Conservation (phyloP, 2,797 vertebrate genomes). For the Philypnodon macrostomus region DNA sequence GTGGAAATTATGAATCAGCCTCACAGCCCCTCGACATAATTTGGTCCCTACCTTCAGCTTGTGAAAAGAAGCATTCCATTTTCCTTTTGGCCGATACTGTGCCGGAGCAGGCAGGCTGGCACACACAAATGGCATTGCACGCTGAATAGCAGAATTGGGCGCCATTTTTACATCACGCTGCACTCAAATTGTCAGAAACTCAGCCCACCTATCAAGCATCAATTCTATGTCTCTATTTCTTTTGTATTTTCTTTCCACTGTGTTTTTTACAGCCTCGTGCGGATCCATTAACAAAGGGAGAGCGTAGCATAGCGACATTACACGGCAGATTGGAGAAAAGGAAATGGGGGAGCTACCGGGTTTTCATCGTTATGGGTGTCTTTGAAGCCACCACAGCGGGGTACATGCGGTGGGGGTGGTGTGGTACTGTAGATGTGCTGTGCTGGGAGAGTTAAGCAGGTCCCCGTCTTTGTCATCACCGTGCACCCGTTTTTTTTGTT, state of each 20-base stretch:
- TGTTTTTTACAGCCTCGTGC: conserved; percentile 43
- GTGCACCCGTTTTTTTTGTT: conserved; percentile 45
- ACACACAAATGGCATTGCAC: conserved; percentile 35
- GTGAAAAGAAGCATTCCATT: conserved; percentile 52
- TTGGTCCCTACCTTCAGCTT: conserved; percentile 54
- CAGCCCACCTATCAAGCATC: conserved; percentile 40
- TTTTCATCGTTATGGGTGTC: no score
- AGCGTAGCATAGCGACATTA: conserved; percentile 26
- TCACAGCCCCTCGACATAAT: conserved; percentile 54
- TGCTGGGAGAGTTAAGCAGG: conserved; percentile 51
- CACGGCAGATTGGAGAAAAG: conserved; percentile 32
- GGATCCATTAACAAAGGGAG: conserved; percentile 37
- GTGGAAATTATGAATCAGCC: conserved; percentile 72
- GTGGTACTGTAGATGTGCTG: conserved; percentile 31
- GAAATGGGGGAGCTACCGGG: conserved; percentile 28
- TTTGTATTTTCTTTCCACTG: conserved; percentile 20
- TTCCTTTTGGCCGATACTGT: conserved; percentile 37
- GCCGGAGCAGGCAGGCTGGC: conserved; percentile 59
- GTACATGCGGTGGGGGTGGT: conserved; percentile 31
- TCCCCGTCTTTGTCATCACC: conserved; percentile 44
- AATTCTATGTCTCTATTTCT: conserved; percentile 33
- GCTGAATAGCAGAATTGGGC: conserved; percentile 38
- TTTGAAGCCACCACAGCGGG: conserved; percentile 46
- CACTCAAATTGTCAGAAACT: conserved; percentile 45
- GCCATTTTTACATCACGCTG: conserved; percentile 51